Evolutionary conservation across 2,797 vertebrate species (phyloP), one percentile per base, ranked within the genome.

Genomic region (Diplodus sargus): DNA sequence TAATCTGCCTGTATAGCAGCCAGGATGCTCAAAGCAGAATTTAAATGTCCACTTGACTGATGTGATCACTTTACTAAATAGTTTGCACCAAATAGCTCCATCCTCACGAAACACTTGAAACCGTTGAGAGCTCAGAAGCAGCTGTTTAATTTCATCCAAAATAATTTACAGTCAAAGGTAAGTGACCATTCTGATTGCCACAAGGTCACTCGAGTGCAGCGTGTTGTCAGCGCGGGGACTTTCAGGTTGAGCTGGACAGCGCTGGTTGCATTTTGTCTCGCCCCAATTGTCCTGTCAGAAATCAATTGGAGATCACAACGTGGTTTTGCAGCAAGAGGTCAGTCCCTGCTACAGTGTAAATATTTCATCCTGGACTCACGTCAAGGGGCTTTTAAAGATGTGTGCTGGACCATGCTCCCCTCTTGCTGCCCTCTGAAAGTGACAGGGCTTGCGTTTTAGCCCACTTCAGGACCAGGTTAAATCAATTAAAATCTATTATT

Each of bases 401-500:
- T 95, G 94, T 96, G 94, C 92, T 96, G 93, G 96, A 94, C 93
- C 96, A 91, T 96, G 95, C 90, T 96, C 92, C 94, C 89, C 22
- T 96, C 93, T 92, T 86, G 94, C 95, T 94, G 95, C 93, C 96
- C 96, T 94, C 95, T 95, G 95, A 96, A 96, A 95, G 95, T 95
- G 95, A 96, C 96, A 96, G 95, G 95, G 94, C 95, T 95, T 93
- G 94, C 94, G 90, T 96, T 95, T 96, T 96, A 96, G 95, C 93
- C 96, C 96, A 96, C 96, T 96, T 96, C 95, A 96, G 94, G 96
- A 95, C 96, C 95, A 96, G 96, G 96, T 98, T 97, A 97, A 97
- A 97, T 97, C 97, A 97, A 97, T 97, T 96, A 96, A 96, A 95
- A 98, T 98, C 95, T 97, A 97, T 98, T 97, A 98, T 97, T 98